Conservation (phyloP, 2,888 invertebrate genomes). For the Drosophila neonasuta region DNA sequence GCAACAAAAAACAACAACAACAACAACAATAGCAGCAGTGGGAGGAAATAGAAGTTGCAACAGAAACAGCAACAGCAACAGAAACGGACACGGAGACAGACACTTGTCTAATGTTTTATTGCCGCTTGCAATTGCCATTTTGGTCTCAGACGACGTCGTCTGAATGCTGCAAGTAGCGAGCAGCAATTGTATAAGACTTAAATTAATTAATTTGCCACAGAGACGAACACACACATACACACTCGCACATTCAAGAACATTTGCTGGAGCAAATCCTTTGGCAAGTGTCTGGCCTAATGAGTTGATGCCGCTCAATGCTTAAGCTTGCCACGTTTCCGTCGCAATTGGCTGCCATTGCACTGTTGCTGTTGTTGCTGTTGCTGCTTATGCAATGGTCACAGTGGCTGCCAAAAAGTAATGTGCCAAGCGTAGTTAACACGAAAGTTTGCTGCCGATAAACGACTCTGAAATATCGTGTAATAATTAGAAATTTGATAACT, state of each 20-base stretch:
- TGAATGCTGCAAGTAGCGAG: slow-evolving; percentile 41
- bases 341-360: slow-evolving; percentile 26
- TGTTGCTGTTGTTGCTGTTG: slow-evolving; percentile 37
- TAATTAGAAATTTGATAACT: not conserved
- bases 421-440: slow-evolving; percentile 39
- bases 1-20: slow-evolving; percentile 17
- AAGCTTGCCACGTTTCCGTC: slow-evolving; percentile 34
- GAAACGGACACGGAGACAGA: slow-evolving; percentile 37
- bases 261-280: slow-evolving; percentile 56
- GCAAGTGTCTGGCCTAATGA: slow-evolving; percentile 75
- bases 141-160: slow-evolving; percentile 38
- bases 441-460: not conserved
- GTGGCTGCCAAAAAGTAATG: slow-evolving; percentile 57
- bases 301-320: slow-evolving; percentile 48
- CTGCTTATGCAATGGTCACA: slow-evolving; percentile 51
- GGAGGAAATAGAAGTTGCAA: slow-evolving; percentile 21
- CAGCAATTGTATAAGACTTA: slow-evolving; percentile 76
- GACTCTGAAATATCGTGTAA: slow-evolving; percentile 19
- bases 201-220: slow-evolving; percentile 73
- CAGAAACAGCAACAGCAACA: slow-evolving; percentile 24
- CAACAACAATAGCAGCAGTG: slow-evolving; percentile 11
- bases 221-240: slow-evolving; percentile 15
- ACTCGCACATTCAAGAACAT: slow-evolving; percentile 24
- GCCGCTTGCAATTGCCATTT: slow-evolving; percentile 54
- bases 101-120: slow-evolving; percentile 75